Percentiles rank a stretch among this genome's conserved stretches.
Evolutionary conservation across 1,140 invertebrate species (phyloP).

Genomic region (Diorhabda elongata): DNA sequence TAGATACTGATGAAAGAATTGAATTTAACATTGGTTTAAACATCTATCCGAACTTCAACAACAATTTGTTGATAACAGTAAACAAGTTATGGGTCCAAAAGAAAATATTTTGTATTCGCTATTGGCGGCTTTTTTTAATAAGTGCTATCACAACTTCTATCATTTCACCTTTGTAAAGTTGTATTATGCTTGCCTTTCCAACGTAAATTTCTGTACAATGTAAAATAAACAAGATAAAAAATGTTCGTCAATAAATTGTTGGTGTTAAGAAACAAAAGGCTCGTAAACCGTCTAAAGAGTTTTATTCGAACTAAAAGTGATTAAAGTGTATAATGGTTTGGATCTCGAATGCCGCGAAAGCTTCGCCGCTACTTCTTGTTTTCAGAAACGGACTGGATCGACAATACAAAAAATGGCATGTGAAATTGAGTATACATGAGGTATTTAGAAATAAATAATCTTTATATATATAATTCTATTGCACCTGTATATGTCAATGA

Average conservation of each 20-base stretch:
- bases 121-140: not conserved
- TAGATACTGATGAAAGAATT: too few relatives aligned
- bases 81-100: not conserved
- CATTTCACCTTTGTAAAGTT: not conserved
- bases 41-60: not conserved
- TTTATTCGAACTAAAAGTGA: constrained; percentile 13
- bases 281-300: constrained; percentile 11
- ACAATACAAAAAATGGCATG: not conserved
- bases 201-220: constrained; percentile 8
- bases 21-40: not conserved
- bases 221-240: constrained; percentile 5
- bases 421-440: too few relatives aligned
- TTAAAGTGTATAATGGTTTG: constrained; percentile 10
- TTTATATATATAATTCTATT: too few relatives aligned
- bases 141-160: not conserved
- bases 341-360: constrained; percentile 12
- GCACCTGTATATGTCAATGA: too few relatives aligned
- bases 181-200: not conserved
- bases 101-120: too few relatives aligned
- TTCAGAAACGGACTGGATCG: not conserved
- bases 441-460: too few relatives aligned
- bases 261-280: constrained; percentile 7
- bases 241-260: constrained; percentile 3
- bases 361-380: constrained; percentile 6
- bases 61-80: not conserved